Base-by-base conservation (phyloP, 2,113 vertebrate genomes). In the Dunckerocampus dactyliophorus region DNA sequence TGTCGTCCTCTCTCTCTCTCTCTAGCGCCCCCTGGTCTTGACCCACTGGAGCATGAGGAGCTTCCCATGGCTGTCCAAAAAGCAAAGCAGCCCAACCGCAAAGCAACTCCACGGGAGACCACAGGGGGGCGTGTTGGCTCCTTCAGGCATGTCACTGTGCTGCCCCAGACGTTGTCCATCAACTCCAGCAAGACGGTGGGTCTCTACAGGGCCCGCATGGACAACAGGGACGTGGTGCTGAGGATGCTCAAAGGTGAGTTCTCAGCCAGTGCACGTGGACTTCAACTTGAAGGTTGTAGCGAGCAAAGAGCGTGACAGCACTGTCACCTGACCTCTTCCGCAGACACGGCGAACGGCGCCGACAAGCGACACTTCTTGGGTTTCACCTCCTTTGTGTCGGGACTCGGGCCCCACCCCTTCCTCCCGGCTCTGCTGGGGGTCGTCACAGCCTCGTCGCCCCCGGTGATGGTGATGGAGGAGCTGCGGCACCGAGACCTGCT, bases 401-500 rank as follows among this genome's bases (percentile, higher is more conserved):
- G 76, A 3, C 72, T 92, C 53, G 88, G 89, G 12, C 73, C 72
- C 0, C 90, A 92, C 68, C 85, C 87, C 14, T 89, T 79, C 57
- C 52, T 92, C 8, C 90, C 90, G 0, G 55, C 19, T 0, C 45
- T 90, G 62, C 59, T 90, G 46, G 88, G 87, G 0, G 80, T 87
- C 1, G 71, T 87, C 3, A 84, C 80, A 0, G 52, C 47, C 2
- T 71, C 52, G 8, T 0, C 69, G 0, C 87, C 90, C 0, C 17
- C 83, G 0, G 47, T 75, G 63, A 87, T 87, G 5, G 84, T 79
- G 2, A 7, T 89, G 54, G 91, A 92, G 65, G 86, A 89, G 67
- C 68, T 91, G n/a, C 77, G 79, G 34, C 81, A 92, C 73, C 37
- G 80, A 59, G 91, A 92, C 77, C 84, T 92, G 72, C 66, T 91